A percentile compares a stretch with the other conserved stretches of the same genome.
Conservation (phyloP, 2,113 vertebrate species). For the Acinonyx jubatus region DNA sequence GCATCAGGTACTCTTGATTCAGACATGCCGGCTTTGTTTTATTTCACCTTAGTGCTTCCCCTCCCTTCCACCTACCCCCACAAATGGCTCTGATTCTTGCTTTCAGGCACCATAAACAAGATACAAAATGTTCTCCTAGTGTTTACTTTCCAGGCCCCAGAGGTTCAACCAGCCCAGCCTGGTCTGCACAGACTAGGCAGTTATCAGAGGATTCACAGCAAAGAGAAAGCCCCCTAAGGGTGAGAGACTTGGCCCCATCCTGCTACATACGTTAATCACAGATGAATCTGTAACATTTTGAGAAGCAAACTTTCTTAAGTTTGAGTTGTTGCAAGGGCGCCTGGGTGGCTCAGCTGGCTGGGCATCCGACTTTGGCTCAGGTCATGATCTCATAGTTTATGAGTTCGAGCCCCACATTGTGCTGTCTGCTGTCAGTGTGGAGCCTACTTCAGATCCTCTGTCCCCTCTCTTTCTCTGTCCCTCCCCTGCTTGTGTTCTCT, state of each 20-base stretch:
- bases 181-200: neutral
- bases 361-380: no score
- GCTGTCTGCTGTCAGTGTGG: no score
- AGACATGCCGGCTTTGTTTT: neutral
- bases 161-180: neutral
- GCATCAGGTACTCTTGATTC: accelerated
- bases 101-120: neutral
- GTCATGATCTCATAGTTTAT: no score
- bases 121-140: neutral
- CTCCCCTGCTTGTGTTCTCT: no score
- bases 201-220: neutral
- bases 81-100: neutral
- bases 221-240: neutral
- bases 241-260: neutral
- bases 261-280: neutral
- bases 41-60: neutral
- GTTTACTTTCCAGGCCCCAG: neutral
- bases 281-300: neutral
- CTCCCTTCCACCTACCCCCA: neutral
- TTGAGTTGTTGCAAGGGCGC: neutral
- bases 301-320: neutral
- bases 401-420: no score
- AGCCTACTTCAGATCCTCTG: no score
- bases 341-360: no score
- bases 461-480: no score